phyloP scores from a whole-genome alignment of 2,113 vertebrate genomes.

The Mormoops blainvillei region DNA sequence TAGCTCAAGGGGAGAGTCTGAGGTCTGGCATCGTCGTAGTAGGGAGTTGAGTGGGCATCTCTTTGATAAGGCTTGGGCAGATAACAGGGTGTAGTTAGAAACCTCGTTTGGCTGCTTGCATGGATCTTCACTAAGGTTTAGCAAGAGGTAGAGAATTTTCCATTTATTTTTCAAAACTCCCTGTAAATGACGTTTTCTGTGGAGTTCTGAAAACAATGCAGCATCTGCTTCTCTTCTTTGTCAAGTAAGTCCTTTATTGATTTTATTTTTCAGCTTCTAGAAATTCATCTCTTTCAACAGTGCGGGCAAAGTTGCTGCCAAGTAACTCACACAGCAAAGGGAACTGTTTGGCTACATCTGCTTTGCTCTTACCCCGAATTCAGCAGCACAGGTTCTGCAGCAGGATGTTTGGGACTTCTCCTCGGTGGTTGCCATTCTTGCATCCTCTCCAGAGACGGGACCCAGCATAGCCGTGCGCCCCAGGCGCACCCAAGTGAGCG shows the following conservation, averaged over 20 bases:
- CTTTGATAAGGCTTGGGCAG: conserved; percentile 92
- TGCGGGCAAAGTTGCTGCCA: conserved; percentile 96
- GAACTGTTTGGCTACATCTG: conserved; percentile 95
- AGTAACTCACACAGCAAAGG: conserved; percentile 94
- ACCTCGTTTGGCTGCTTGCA: conserved; percentile 92
- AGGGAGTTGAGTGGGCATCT: conserved; percentile 95
- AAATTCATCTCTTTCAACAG: conserved; percentile 95
- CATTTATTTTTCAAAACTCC: conserved; percentile 95
- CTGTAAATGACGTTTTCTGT: conserved; percentile 92
- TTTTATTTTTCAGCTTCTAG: conserved; percentile 95
- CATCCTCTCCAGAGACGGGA: too few species aligned
- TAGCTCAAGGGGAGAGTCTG: conserved; percentile 91
- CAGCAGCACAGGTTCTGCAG: neutral
- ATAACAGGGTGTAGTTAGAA: conserved; percentile 87
- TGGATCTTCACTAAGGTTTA: conserved; percentile 96
- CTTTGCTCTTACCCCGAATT: neutral
- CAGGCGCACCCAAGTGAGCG: neutral
- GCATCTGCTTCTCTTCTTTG: conserved; percentile 93
- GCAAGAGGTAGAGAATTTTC: conserved; percentile 95
- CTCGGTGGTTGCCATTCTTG: too few species aligned
- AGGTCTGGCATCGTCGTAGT: conserved; percentile 90
- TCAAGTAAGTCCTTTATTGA: conserved; percentile 94
- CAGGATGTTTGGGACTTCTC: neutral
- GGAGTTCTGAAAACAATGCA: conserved; percentile 93
- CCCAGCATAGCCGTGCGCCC: neutral